Evolutionary conservation across 2,797 vertebrate genomes (phyloP).

Genomic region (Columba guinea): DNA sequence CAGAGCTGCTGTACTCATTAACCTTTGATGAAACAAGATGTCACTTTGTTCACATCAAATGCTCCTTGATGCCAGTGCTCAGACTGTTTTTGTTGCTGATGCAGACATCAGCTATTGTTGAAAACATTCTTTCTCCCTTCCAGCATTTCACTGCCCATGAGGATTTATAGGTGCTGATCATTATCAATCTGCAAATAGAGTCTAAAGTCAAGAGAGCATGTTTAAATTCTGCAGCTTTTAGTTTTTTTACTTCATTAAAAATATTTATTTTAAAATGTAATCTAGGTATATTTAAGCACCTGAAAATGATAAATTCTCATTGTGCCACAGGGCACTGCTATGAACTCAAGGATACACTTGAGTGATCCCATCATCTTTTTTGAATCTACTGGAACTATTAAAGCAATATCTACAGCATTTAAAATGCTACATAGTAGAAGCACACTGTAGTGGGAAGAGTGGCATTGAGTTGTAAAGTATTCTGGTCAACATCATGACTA

Average conservation of each 20-base stretch:
- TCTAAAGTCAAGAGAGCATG: neutral
- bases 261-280: neutral
- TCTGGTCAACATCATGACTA: neutral
- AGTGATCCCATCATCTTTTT: neutral
- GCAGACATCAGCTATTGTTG: conserved; percentile 53
- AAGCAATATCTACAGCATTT: neutral
- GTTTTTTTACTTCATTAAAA: neutral
- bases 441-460: neutral
- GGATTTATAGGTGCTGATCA: conserved; percentile 28
- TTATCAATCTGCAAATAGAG: conserved; percentile 18
- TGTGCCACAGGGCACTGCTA: neutral
- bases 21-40: conserved; percentile 66
- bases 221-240: neutral
- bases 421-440: neutral
- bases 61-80: conserved; percentile 49
- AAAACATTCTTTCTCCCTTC: conserved; percentile 28
- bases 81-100: conserved; percentile 52
- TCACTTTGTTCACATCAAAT: conserved; percentile 69
- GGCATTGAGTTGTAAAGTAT: neutral
- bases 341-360: neutral
- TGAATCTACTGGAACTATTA: neutral
- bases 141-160: neutral
- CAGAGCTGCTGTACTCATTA: conserved; percentile 66
- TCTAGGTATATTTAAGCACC: neutral
- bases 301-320: neutral